phyloP scores from a whole-genome alignment of 1,140 invertebrate species.

The Brachionus asplanchnoidis region DNA sequence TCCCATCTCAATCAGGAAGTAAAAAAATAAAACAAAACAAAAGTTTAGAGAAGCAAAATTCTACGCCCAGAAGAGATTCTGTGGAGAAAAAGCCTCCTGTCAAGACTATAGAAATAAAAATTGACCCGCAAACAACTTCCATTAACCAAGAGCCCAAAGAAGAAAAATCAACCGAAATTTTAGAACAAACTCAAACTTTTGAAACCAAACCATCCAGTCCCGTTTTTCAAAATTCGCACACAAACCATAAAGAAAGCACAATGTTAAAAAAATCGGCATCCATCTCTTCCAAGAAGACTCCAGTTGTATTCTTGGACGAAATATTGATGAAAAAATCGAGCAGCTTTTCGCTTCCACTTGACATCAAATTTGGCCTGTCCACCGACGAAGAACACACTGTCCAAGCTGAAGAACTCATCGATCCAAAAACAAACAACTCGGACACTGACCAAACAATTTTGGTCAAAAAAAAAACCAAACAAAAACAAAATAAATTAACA shows the following conservation, averaged over 20 bases:
- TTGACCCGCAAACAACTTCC: not conserved
- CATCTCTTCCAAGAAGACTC: not conserved
- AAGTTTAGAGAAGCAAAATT: not conserved
- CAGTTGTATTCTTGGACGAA: conserved; percentile 1
- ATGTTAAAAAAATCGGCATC: conserved; percentile 3
- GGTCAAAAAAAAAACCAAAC: not conserved
- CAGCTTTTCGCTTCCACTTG: not conserved
- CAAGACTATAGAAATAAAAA: not conserved
- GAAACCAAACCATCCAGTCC: not conserved
- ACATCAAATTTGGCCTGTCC: not conserved
- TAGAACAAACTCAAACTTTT: not conserved
- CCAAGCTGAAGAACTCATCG: not conserved
- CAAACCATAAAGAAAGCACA: not conserved
- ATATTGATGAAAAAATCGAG: not conserved
- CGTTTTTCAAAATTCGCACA: not conserved
- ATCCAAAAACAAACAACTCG: not conserved
- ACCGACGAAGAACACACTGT: not conserved
- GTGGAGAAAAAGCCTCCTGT: not conserved
- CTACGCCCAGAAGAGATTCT: not conserved
- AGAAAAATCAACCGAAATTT: not conserved
- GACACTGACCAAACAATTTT: conserved; percentile 2
- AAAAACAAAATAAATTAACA: not conserved
- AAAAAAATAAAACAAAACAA: not conserved
- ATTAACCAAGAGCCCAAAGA: not conserved
- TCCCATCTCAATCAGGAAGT: not conserved